Percentiles rank a stretch among this genome's conserved stretches.
These are phyloP conservation scores for Hoplostethus atlanticus DNA, from an alignment of 2,797 vertebrate species.

Conservation along the genomic window DNA sequence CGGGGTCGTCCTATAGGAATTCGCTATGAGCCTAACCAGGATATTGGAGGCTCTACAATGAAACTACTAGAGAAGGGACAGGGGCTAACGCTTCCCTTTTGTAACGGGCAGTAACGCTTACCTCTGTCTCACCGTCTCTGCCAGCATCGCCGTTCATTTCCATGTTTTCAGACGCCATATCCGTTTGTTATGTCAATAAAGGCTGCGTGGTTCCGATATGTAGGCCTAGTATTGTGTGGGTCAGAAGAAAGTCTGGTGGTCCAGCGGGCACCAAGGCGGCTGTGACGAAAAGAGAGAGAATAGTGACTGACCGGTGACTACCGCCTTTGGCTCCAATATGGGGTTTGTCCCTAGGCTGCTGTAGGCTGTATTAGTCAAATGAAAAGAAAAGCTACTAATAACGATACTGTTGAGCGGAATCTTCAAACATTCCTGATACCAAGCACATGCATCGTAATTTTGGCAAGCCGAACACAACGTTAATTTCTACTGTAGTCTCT, in stretches of 20 bases:
- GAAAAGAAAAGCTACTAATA: too few species aligned
- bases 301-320: neutral
- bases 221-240: neutral
- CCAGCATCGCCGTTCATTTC: conserved; percentile 78
- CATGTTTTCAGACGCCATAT: conserved; percentile 74
- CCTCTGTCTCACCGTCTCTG: conserved; percentile 63
- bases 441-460: too few species aligned
- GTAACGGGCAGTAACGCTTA: conserved; percentile 36
- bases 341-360: neutral
- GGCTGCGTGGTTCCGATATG: too few species aligned
- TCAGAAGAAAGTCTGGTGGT: neutral
- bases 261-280: neutral
- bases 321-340: conserved; percentile 35
- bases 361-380: neutral
- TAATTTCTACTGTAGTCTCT: neutral
- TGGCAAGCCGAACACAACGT: neutral
- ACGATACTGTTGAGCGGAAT: too few species aligned
- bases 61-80: too few species aligned
- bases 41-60: neutral
- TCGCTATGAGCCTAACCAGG: neutral
- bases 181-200: neutral
- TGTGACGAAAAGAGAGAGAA: conserved; percentile 26
- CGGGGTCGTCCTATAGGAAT: neutral
- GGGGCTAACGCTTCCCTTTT: neutral
- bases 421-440: too few species aligned